Conservation (phyloP, 2,797 vertebrate genomes). For the Semaprochilodus insignis region DNA sequence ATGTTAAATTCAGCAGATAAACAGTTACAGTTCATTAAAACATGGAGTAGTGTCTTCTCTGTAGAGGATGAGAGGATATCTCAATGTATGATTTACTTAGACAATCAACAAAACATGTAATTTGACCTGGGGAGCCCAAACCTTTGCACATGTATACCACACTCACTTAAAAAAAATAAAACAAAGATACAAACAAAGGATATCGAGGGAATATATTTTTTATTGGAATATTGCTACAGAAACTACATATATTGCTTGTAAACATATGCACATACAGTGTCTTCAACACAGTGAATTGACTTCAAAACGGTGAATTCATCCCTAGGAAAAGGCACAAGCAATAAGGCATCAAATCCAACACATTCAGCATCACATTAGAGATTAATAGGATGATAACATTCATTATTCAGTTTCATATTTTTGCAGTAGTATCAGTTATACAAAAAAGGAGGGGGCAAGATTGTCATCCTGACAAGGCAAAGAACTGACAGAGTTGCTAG, state of each 20-base stretch:
- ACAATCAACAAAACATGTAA: too few species aligned
- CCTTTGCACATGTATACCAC: too few species aligned
- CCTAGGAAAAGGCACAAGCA: conserved; percentile 45
- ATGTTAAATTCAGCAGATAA: too few species aligned
- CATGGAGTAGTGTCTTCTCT: too few species aligned
- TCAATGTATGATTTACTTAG: too few species aligned
- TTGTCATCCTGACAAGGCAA: conserved; percentile 37
- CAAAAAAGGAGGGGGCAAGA: conserved; percentile 22
- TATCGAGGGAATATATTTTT: conserved; percentile 46
- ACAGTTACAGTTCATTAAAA: too few species aligned
- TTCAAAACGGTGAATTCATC: conserved; percentile 43
- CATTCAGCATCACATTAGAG: conserved; percentile 36
- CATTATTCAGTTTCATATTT: conserved; percentile 14
- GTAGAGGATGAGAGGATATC: too few species aligned
- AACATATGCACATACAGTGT: conserved; percentile 37
- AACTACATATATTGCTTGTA: conserved; percentile 49
- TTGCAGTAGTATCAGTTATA: conserved; percentile 22
- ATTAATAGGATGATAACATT: conserved; percentile 11
- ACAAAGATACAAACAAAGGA: not conserved
- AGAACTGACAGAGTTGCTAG: conserved; percentile 14
- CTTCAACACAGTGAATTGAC: conserved; percentile 36
- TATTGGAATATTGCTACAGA: conserved; percentile 47
- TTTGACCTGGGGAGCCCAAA: too few species aligned
- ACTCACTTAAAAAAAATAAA: too few species aligned
- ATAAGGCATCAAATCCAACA: conserved; percentile 36